Evolutionary conservation across 2,113 vertebrate species (phyloP), one percentile per base, ranked within the genome.

Genomic region (Pycnonotus jocosus): DNA sequence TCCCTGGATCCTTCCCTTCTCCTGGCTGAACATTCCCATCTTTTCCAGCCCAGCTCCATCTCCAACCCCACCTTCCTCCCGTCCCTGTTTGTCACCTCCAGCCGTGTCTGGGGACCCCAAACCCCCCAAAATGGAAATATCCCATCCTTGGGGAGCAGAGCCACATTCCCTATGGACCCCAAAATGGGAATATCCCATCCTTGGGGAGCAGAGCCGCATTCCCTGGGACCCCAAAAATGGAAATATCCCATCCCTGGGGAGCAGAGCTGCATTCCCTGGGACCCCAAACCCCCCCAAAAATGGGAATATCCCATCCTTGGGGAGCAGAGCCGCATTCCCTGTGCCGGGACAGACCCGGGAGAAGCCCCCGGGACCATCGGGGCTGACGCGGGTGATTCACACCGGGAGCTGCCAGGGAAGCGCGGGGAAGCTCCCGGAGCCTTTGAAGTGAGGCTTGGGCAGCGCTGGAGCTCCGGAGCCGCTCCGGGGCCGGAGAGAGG

Each of bases 371-470:
- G 51, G 71, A 37, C 66, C 40, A 27, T 38, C 76, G 56, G 53
- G 74, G 1, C 37, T 25, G 92, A 7, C 81, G 24, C 2, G 45
- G 20, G 78, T 95, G 95, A 96, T 94, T 93, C 90, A 95, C 31
- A 22, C 88, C 88, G 18, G 76, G 70, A 91, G 89, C 84, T 82
- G 92, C 87, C 92, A n/a, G n/a, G n/a, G n/a, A n/a, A n/a, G n/a
- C n/a, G n/a, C n/a, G n/a, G 93, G 84, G 92, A 84, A 91, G 93
- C 93, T 65, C 22, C 38, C 6, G 38, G 28, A 11, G 88, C 95
- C 96, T 97, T 96, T 94, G 94, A 97, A 81, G 92, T 86, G 88
- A 58, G 9, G 90, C 85, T 86, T 72, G 95, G 95, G 90, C 79
- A 92, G 25, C 16, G 93, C 64, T 48, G 96, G 86, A 54, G 37